Evolutionary conservation across 2,888 invertebrate species (phyloP).

Genomic region (Octodonta nipae): DNA sequence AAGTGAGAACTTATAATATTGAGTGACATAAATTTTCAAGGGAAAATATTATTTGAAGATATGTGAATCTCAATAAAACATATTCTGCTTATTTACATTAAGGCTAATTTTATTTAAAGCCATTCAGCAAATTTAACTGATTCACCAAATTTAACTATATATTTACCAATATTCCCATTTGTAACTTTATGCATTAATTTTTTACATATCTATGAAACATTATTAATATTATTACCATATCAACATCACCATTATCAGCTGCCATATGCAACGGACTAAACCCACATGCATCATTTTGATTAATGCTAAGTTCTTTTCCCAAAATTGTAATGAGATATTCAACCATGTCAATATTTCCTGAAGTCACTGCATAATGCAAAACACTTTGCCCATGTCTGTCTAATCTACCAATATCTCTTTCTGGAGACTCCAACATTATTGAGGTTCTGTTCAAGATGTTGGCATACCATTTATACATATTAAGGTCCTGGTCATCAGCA

Average conservation of each 20-base stretch:
- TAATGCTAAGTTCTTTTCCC: slow-evolving; percentile 45
- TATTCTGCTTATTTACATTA: too few species aligned
- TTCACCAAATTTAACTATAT: too few species aligned
- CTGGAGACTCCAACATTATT: slow-evolving; percentile 30
- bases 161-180: too few species aligned
- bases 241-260: slow-evolving; percentile 42
- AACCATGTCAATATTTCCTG: slow-evolving; percentile 49
- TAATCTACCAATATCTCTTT: slow-evolving; percentile 43
- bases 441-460: slow-evolving; percentile 55
- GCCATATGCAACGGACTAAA: slow-evolving; percentile 58
- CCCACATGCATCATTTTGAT: slow-evolving; percentile 51
- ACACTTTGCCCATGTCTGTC: slow-evolving; percentile 54
- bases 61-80: too few species aligned
- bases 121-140: too few species aligned
- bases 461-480: slow-evolving; percentile 56
- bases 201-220: not conserved
- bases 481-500: slow-evolving; percentile 15
- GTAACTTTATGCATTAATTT: too few species aligned
- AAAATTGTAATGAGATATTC: slow-evolving; percentile 34
- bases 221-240: slow-evolving; percentile 46
- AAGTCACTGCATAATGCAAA: slow-evolving; percentile 59
- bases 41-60: too few species aligned
- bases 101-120: too few species aligned
- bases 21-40: too few species aligned
- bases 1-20: too few species aligned